Conservation (phyloP, 2,888 invertebrate genomes). For the Apamea sordens region DNA sequence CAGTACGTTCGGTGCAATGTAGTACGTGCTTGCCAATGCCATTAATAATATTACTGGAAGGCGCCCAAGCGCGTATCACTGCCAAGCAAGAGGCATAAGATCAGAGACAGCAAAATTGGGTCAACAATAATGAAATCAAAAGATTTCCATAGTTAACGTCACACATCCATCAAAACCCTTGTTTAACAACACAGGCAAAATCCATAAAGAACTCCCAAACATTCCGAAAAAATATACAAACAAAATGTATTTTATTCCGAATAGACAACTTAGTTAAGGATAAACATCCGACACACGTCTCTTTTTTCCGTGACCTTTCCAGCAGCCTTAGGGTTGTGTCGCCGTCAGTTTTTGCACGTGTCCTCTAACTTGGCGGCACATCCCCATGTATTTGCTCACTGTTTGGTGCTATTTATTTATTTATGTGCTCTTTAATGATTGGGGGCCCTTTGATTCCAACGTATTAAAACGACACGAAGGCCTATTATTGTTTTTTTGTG, state of each 20-base stretch:
- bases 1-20: constrained; percentile 66
- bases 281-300: constrained; percentile 32
- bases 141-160: neutral
- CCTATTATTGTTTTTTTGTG: constrained; percentile 73
- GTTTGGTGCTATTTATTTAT: constrained; percentile 84
- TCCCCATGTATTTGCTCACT: constrained; percentile 83
- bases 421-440: constrained; percentile 85
- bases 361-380: constrained; percentile 67
- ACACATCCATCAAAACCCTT: neutral
- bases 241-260: constrained; percentile 17
- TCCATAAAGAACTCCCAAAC: neutral
- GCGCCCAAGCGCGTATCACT: constrained; percentile 69
- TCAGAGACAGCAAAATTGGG: constrained; percentile 3
- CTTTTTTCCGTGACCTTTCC: constrained; percentile 40
- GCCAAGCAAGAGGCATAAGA: constrained; percentile 68
- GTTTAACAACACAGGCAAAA: neutral
- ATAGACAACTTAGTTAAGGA: constrained; percentile 26
- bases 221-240: neutral
- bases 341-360: constrained; percentile 65
- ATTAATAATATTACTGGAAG: constrained; percentile 76
- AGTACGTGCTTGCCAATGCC: constrained; percentile 72
- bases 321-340: constrained; percentile 38
- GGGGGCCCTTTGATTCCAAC: constrained; percentile 84
- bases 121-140: neutral
- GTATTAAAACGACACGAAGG: constrained; percentile 81